Percentiles rank a stretch among this genome's conserved stretches.
These are phyloP conservation scores for Hippolais icterina DNA, from an alignment of 2,113 vertebrate genomes.

Conservation along the genomic window DNA sequence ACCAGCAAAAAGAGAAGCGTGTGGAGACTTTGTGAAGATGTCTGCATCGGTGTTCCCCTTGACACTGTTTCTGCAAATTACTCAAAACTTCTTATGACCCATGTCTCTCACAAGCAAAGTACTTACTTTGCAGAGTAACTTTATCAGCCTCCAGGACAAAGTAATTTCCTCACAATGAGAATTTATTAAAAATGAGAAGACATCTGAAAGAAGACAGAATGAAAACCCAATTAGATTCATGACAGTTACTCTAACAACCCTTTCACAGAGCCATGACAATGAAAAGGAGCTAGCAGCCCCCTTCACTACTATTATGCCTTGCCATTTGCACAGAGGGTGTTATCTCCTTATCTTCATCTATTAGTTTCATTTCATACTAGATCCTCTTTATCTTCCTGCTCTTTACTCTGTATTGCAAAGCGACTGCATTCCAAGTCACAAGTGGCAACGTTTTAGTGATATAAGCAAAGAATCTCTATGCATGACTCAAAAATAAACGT, in stretches of 20 bases:
- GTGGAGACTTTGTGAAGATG: fast-evolving
- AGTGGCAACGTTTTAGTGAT: fast-evolving
- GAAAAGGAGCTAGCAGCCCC: not conserved
- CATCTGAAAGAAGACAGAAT: not conserved
- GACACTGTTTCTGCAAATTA: not conserved
- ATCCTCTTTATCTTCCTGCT: not conserved
- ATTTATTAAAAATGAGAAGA: not conserved
- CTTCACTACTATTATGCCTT: not conserved
- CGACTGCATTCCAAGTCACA: fast-evolving
- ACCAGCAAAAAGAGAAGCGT: fast-evolving
- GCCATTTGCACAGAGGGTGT: not conserved
- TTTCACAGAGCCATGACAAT: not conserved
- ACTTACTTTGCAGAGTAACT: not conserved
- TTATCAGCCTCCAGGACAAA: not conserved
- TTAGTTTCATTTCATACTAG: not conserved
- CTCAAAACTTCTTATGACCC: not conserved
- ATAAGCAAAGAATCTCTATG: not conserved
- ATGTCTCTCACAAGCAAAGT: not conserved
- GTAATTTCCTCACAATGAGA: not conserved
- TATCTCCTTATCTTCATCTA: not conserved
- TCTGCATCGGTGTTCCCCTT: not conserved
- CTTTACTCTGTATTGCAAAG: not conserved
- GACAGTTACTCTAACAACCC: fast-evolving
- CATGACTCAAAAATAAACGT: not conserved
- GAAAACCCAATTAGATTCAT: not conserved